phyloP scores from a whole-genome alignment of 2,113 vertebrate species.

The Podarcis cretensis region DNA sequence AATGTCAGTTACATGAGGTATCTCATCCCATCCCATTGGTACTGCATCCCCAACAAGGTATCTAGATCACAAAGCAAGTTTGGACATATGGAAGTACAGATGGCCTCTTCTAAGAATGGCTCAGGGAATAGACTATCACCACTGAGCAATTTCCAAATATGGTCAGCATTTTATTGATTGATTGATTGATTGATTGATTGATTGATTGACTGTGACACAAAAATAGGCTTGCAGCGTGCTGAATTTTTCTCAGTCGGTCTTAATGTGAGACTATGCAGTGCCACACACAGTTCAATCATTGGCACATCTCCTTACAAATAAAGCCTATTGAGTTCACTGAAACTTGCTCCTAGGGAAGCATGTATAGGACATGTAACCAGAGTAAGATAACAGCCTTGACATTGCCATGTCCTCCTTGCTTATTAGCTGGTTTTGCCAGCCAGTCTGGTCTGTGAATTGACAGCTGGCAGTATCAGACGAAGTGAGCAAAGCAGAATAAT shows the following conservation, averaged over 20 bases:
- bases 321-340: too few relatives aligned
- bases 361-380: too few relatives aligned
- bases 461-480: not conserved
- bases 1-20: not conserved
- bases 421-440: fast-evolving
- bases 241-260: not conserved
- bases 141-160: not conserved
- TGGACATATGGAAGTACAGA: conserved; percentile 4
- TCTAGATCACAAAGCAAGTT: not conserved
- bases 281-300: not conserved
- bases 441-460: not conserved
- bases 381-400: not conserved
- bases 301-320: too few relatives aligned
- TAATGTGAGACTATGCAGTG: not conserved
- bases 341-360: too few relatives aligned
- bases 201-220: fast-evolving
- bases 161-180: not conserved
- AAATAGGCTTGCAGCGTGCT: not conserved
- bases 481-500: not conserved
- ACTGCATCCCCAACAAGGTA: not conserved
- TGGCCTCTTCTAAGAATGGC: not conserved
- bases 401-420: not conserved
- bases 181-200: fast-evolving
- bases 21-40: not conserved
- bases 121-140: not conserved